Evolutionary conservation across 2,888 invertebrate species (phyloP).

Genomic region (Tenodera sinensis): DNA sequence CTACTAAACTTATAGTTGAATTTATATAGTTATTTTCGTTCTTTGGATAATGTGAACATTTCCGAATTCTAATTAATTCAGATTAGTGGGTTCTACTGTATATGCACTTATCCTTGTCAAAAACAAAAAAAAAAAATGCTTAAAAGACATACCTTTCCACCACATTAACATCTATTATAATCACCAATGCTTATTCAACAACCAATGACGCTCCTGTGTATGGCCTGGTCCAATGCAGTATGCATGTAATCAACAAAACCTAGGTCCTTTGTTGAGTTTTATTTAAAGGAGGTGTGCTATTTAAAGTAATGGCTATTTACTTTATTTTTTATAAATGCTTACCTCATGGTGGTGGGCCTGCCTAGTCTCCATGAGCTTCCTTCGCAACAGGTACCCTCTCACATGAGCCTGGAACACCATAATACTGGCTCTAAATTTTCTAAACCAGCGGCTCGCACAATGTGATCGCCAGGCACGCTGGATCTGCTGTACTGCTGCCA

Average conservation of each 20-base stretch:
- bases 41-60: too few species aligned
- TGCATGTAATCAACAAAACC: not conserved
- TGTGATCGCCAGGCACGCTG: slow-evolving; percentile 78
- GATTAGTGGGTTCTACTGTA: too few species aligned
- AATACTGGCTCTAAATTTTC: slow-evolving; percentile 57
- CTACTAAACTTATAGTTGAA: too few species aligned
- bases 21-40: too few species aligned
- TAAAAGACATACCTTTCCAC: too few species aligned
- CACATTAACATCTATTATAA: too few species aligned
- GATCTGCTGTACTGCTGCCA: slow-evolving; percentile 60
- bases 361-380: not conserved
- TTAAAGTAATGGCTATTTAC: not conserved
- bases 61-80: too few species aligned
- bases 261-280: not conserved
- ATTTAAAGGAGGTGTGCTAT: not conserved
- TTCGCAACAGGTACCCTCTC: slow-evolving; percentile 45
- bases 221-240: too few species aligned
- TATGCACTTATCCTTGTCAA: too few species aligned
- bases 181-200: too few species aligned
- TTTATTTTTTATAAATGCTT: not conserved
- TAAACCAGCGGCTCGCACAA: slow-evolving; percentile 62
- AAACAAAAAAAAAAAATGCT: too few species aligned
- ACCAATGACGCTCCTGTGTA: too few species aligned
- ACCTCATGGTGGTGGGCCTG: slow-evolving; percentile 6
- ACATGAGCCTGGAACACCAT: slow-evolving; percentile 69